Evolutionary conservation across 2,113 vertebrate species (phyloP).

Genomic region (Vulpes vulpes): DNA sequence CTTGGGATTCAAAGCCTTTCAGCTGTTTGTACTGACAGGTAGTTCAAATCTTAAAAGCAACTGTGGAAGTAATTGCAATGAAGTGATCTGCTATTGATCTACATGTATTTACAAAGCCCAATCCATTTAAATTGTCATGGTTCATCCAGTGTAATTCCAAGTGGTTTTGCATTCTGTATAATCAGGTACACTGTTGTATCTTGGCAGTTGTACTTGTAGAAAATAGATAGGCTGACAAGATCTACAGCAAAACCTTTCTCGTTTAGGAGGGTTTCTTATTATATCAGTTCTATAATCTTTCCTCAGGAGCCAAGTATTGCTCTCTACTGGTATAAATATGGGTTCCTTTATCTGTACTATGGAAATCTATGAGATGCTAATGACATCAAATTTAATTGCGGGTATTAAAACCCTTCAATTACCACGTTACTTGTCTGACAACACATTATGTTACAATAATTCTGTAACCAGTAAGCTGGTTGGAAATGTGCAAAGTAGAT

Average conservation of each 20-base stretch:
- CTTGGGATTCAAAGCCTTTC: constrained; percentile 52
- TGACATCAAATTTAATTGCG: constrained; percentile 60
- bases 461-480: background rate
- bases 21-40: background rate
- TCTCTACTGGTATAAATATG: background rate
- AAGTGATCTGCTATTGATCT: constrained; percentile 3
- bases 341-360: constrained; percentile 38
- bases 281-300: background rate
- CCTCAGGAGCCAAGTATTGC: background rate
- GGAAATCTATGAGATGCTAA: constrained; percentile 53
- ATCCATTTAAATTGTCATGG: background rate
- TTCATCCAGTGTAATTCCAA: constrained; percentile 13
- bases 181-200: background rate
- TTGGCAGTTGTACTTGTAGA: constrained; percentile 8
- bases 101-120: constrained; percentile 37
- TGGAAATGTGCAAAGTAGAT: background rate
- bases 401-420: constrained; percentile 53
- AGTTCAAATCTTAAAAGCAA: constrained; percentile 51
- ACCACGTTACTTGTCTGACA: constrained; percentile 64
- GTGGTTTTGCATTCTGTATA: background rate
- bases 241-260: background rate
- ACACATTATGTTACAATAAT: background rate
- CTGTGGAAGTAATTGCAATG: background rate
- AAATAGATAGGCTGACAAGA: background rate
- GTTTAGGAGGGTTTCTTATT: background rate